Base-by-base conservation (phyloP, 2,113 vertebrate genomes). In the Mohoua ochrocephala region DNA sequence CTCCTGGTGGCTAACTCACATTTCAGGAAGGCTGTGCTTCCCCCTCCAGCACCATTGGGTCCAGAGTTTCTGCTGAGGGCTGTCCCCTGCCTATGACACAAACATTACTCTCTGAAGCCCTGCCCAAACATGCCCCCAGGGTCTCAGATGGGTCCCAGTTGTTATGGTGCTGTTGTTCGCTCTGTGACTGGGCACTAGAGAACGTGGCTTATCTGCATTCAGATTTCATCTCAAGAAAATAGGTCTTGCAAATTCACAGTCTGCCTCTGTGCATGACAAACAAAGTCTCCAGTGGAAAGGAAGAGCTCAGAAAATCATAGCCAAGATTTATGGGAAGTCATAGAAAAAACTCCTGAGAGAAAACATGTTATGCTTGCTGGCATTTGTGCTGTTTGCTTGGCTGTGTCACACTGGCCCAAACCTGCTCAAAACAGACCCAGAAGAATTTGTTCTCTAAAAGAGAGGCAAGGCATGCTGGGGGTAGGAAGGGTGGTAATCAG, bases 81-180 rank as follows among this genome's bases (percentile, higher is more conserved):
- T 2, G 1, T 17, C 2, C 39, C 22, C 52, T 59, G 74, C 28
- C 42, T 10, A 3, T 1, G 6, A 73, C 0, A 1, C 21, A 59
- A 18, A 8, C 4, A 2, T 53, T 70, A 7, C n/a, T 54, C 16
- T 49, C 21, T 31, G 3, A 1, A 64, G 37, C 22, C 27, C 13
- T 68, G 18, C 24, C 21, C 75, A 71, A 37, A 56, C 10, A 20
- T 1, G 1, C 11, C 24, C 2, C 7, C 0, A 1, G 22, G 21
- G 33, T 26, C 35, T 87, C 41, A 56, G 13, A 60, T 14, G 9
- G 9, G 26, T 44, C 41, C 49, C 41, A 44, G 28, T 17, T 16
- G n/a, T 73, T 13, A 15, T 12, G 4, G 26, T 64, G 20, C 14
- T 85, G 31, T 1, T 65, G 24, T 26, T 74, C 1, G 0, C 2